Evolutionary conservation across 1,140 invertebrate genomes (phyloP), one percentile per base, ranked within the genome.

Genomic region (Macrostomum lignano): DNA sequence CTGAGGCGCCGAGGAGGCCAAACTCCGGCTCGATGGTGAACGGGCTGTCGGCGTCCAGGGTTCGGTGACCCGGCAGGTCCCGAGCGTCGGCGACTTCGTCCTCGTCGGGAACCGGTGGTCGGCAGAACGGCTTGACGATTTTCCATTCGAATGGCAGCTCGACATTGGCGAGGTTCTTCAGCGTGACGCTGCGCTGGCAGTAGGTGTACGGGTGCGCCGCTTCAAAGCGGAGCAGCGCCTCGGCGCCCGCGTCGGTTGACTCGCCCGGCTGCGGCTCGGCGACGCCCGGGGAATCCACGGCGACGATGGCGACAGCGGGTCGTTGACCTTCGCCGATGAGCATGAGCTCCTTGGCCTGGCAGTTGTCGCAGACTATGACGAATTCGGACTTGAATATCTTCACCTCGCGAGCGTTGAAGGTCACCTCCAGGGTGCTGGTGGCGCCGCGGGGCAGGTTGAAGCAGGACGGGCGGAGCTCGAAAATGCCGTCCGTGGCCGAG

Each of bases 301-400:
- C 33, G n/a, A 56, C 31, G 14, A 44, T 42, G 5, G 52, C 45
- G 3, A 37, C 37, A 2, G 51, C 51, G 17, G 36, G 38, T 40
- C 50, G 5, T 22, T 17, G 22, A 14, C 13, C 35, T 36, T 29
- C 41, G 51, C 54, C 54, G 44, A 44, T 46, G 0, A 58, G 10
- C 9, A 37, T 47, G 33, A 52, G 54, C 32, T 55, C 42, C 38
- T 44, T 44, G 1, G 51, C 44, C 17, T 55, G 47, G 36, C 55
- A 57, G 38, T 58, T 58, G 36, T 58, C 54, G 47, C 54, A 57
- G 24, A 52, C 36, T 19, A 57, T 45, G 5, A 44, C 42, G 14
- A 58, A 39, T 21, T 49, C 45, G 29, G 48, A 40, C 1, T 36
- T 34, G 38, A 42, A 53, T 7, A 19, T 36, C 33, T 44, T 43